A percentile compares a stretch with the other conserved stretches of the same genome.
phyloP scores from a whole-genome alignment of 2,888 invertebrate genomes.

The Acronicta psi region DNA sequence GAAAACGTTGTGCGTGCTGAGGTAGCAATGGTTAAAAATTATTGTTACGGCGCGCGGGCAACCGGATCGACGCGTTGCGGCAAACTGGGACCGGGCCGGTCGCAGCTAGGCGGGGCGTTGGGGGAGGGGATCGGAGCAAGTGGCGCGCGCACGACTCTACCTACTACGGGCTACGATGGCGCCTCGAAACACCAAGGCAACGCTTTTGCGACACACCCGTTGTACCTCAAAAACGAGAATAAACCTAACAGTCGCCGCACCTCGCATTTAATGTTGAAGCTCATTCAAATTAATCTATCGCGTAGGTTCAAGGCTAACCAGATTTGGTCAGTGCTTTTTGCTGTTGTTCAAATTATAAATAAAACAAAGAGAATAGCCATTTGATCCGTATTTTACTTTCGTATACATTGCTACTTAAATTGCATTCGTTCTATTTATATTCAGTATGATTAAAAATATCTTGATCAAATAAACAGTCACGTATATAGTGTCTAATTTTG shows the following conservation, averaged over 20 bases:
- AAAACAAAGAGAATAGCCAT: constrained; percentile 48
- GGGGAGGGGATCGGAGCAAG: constrained; percentile 75
- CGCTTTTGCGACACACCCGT: constrained; percentile 86
- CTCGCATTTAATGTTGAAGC: constrained; percentile 67
- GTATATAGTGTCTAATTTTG: too few species aligned
- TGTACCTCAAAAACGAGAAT: constrained; percentile 75
- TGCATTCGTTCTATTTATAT: constrained; percentile 20
- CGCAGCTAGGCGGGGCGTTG: constrained; percentile 73
- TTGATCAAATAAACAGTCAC: constrained; percentile 4
- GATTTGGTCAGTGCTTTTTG: constrained; percentile 68
- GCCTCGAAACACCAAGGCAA: constrained; percentile 85
- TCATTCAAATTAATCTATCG: constrained; percentile 68
- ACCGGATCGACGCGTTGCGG: constrained; percentile 87
- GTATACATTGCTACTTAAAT: constrained; percentile 8
- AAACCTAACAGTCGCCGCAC: constrained; percentile 73
- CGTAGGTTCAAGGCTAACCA: constrained; percentile 82
- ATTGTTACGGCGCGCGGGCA: constrained; percentile 77
- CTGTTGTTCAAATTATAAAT: constrained; percentile 59
- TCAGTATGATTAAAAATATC: constrained; percentile 1
- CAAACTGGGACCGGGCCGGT: constrained; percentile 84
- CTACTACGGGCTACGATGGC: constrained; percentile 85
- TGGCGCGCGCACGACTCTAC: constrained; percentile 86
- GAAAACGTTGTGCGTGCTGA: constrained; percentile 75
- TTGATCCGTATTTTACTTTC: constrained; percentile 15
- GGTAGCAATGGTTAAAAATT: constrained; percentile 69